A percentile compares a stretch with the other conserved stretches of the same genome.
phyloP scores from a whole-genome alignment of 2,797 vertebrate species.

The Galago senegalensis region DNA sequence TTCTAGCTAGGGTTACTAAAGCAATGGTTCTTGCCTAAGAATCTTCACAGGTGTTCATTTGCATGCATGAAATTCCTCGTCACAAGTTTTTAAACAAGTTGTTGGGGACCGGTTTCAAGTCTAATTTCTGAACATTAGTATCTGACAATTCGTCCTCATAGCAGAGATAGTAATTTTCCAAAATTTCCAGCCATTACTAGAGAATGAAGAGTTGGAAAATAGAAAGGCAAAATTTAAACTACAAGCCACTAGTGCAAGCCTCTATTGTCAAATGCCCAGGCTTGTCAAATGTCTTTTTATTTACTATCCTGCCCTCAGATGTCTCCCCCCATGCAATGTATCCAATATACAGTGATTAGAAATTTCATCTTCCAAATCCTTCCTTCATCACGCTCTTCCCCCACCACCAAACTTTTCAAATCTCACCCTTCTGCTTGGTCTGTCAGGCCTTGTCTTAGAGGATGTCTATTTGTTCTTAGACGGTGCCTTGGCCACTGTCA shows the following conservation, averaged over 20 bases:
- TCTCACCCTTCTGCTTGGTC: neutral
- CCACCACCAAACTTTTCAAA: neutral
- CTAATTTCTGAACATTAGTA: neutral
- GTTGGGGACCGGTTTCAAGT: conserved; percentile 4
- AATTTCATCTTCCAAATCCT: neutral
- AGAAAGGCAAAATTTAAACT: conserved; percentile 38
- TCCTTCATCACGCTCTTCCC: neutral
- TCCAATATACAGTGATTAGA: too few species aligned
- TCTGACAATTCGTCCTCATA: neutral
- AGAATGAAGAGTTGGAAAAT: neutral
- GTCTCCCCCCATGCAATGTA: neutral
- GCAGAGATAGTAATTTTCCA: neutral
- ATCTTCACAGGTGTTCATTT: conserved; percentile 63
- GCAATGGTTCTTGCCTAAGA: conserved; percentile 27
- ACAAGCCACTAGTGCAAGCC: neutral
- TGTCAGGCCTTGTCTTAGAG: neutral
- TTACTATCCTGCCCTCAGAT: neutral
- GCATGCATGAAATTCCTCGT: conserved; percentile 57
- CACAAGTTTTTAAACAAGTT: conserved; percentile 32
- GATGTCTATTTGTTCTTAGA: too few species aligned
- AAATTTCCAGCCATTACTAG: neutral
- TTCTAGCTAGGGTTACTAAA: conserved; percentile 11
- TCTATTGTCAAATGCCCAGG: neutral
- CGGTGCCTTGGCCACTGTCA: too few species aligned
- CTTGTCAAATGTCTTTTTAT: neutral